phyloP scores from a whole-genome alignment of 2,888 invertebrate genomes.

The Tupiocoris notatus region DNA sequence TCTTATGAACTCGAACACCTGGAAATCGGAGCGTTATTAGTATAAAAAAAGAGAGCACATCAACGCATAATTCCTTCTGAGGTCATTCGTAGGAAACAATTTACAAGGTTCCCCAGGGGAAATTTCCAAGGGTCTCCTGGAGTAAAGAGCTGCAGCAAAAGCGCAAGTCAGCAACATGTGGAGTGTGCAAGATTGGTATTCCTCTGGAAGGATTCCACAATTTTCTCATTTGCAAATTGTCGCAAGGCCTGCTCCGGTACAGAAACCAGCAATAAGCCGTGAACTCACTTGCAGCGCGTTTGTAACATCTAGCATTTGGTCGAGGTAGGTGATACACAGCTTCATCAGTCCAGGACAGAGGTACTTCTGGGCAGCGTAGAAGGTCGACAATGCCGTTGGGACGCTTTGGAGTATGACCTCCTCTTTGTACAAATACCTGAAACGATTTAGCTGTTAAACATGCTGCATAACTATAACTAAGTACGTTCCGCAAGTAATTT shows the following conservation, averaged over 20 bases:
- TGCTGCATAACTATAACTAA: slow-evolving; percentile 1
- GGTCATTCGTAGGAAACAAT: too few species aligned
- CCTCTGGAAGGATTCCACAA: too few species aligned
- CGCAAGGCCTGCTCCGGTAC: too few species aligned
- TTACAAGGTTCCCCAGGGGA: too few species aligned
- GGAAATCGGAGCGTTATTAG: background rate
- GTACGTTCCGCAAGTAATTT: background rate
- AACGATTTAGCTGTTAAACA: slow-evolving; percentile 17
- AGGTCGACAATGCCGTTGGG: slow-evolving; percentile 65
- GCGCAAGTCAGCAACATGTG: too few species aligned
- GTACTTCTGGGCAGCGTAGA: slow-evolving; percentile 73
- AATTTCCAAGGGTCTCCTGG: too few species aligned
- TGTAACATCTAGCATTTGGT: slow-evolving; percentile 62
- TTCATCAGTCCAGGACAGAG: slow-evolving; percentile 68
- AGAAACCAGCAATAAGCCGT: too few species aligned
- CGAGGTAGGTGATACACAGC: slow-evolving; percentile 66
- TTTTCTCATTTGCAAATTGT: too few species aligned
- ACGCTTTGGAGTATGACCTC: slow-evolving; percentile 63
- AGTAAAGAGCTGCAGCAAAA: too few species aligned
- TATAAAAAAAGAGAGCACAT: too few species aligned
- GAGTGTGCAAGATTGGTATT: too few species aligned
- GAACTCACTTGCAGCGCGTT: slow-evolving; percentile 60
- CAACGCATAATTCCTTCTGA: too few species aligned
- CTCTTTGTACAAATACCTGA: slow-evolving; percentile 65
- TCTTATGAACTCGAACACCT: slow-evolving; percentile 58